These are phyloP conservation scores for Chironex yamaguchii DNA, from an alignment of 30 jellyfish, hydroid and myxozoan species.

Conservation along the genomic window DNA sequence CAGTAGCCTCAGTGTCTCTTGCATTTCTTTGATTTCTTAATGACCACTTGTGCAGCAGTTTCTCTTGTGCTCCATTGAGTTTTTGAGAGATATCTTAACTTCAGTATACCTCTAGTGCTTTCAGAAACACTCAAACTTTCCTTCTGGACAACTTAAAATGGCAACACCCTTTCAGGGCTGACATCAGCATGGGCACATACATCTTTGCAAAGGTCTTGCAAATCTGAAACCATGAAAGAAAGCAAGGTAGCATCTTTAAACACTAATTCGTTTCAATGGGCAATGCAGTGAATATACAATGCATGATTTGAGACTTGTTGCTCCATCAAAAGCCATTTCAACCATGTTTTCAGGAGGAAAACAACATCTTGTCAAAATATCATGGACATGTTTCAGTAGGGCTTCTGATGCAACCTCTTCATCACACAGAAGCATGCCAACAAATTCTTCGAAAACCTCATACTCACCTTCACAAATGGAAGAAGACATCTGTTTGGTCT, in stretches of 20 bases:
- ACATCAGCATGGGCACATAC: conserved; percentile 39
- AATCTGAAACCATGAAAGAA: conserved; percentile 23
- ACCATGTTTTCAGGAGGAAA: conserved; percentile 22
- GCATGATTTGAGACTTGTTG: conserved; percentile 57
- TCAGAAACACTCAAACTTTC: conserved; percentile 1
- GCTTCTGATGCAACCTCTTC: conserved; percentile 36
- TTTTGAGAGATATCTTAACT: background rate
- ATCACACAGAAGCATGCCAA: conserved; percentile 36
- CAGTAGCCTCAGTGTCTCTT: conserved; percentile 5
- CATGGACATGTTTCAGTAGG: background rate
- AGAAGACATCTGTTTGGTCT: background rate
- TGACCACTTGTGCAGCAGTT: conserved; percentile 26
- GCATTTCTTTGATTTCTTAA: background rate
- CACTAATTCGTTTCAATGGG: conserved; percentile 9
- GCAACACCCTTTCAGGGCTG: conserved; percentile 8
- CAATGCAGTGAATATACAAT: conserved; percentile 65
- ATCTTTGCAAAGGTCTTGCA: conserved; percentile 4
- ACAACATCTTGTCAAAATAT: conserved; percentile 30
- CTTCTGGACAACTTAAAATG: conserved; percentile 15
- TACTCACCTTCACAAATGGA: conserved; percentile 2
- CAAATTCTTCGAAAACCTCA: conserved; percentile 35
- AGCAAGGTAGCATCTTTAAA: conserved; percentile 46
- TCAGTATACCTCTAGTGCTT: conserved; percentile 15
- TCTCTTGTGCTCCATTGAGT: conserved; percentile 51
- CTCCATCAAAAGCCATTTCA: conserved; percentile 53